Base-by-base conservation (phyloP, 2,113 vertebrate species). In the Excalfactoria chinensis region DNA sequence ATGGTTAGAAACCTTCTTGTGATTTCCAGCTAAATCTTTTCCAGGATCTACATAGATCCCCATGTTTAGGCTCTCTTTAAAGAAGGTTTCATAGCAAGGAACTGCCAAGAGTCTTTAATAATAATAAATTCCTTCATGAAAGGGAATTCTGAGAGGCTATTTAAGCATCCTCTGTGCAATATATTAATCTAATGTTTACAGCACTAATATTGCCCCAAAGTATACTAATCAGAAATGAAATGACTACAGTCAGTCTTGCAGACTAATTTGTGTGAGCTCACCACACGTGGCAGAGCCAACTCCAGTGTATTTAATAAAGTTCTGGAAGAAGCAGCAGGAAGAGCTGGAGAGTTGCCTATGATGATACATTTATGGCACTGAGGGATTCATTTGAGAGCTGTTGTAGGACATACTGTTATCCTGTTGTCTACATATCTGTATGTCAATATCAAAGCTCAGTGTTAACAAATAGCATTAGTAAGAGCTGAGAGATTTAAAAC, bases 331-430 rank as follows among this genome's bases (percentile, higher is more conserved):
- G 49, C 55, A 70, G 67, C 60, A 72, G 13, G 7, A 87, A 86
- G 55, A 84, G 53, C 30, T 93, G 81, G 89, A 95, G 70, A 90
- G 35, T 34, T 90, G 86, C 88, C 84, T 63, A 28, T 43, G 73
- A 26, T 78, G 66, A 82, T 89, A 28, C 74, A 18, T 75, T 81
- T 82, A 32, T 28, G 86, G 74, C 37, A 19, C 44, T 43, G 22
- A 21, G 44, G 34, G n/a, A 26, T 82, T 88, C 48, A 37, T 80
- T 5, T 83, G 72, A 81, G 84, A 90, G 67, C 86, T 66, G 66
- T 30, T 7, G 53, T 68, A 32, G 32, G 46, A 26, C 6, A 2
- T 60, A 35, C 32, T 73, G 22, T 58, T 93, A 60, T 87, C 80
- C 67, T 64, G 6, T 70, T 4, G 1, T 85, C 81, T 75, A 0